Percentiles rank a stretch among this genome's conserved stretches.
Evolutionary conservation across 2,797 vertebrate genomes (phyloP).

Genomic region (Sebastes paucispinis): DNA sequence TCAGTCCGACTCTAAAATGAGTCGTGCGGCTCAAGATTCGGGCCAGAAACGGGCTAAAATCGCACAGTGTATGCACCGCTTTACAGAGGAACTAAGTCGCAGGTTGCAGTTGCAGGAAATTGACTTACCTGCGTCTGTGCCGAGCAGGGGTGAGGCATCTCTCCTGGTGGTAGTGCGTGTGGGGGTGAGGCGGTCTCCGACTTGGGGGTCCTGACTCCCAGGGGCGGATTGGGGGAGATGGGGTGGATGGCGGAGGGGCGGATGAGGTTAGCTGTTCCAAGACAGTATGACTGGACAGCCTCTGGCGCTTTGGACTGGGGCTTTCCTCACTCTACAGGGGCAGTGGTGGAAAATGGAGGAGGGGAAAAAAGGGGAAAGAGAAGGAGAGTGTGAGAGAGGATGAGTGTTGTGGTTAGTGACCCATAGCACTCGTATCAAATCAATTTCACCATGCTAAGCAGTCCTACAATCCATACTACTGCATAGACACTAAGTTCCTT

Average conservation of each 20-base stretch:
- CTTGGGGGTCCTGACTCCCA: slow-evolving; percentile 95
- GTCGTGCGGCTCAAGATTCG: no score
- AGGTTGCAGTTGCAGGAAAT: background rate
- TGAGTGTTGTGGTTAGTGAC: slow-evolving; percentile 57
- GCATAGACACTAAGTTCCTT: slow-evolving; percentile 56
- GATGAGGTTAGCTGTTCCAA: slow-evolving; percentile 91
- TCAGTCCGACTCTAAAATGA: no score
- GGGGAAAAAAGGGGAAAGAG: background rate
- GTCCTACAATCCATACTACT: slow-evolving; percentile 35
- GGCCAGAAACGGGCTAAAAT: no score
- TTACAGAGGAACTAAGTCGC: background rate
- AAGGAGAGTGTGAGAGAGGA: background rate
- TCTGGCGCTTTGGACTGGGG: slow-evolving; percentile 95
- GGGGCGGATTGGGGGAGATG: slow-evolving; percentile 96
- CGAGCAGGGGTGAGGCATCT: slow-evolving; percentile 93
- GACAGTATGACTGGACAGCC: slow-evolving; percentile 92
- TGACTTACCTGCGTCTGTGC: slow-evolving; percentile 90
- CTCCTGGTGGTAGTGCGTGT: slow-evolving; percentile 92
- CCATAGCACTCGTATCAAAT: slow-evolving; percentile 56
- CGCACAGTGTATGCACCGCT: no score
- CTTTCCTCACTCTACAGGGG: slow-evolving; percentile 90
- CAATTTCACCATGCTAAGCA: slow-evolving; percentile 44
- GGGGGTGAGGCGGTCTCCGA: slow-evolving; percentile 90
- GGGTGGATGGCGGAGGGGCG: slow-evolving; percentile 89
- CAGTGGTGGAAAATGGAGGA: slow-evolving; percentile 9